phyloP scores from a whole-genome alignment of 2,113 vertebrate genomes.

The Chloebia gouldiae region DNA sequence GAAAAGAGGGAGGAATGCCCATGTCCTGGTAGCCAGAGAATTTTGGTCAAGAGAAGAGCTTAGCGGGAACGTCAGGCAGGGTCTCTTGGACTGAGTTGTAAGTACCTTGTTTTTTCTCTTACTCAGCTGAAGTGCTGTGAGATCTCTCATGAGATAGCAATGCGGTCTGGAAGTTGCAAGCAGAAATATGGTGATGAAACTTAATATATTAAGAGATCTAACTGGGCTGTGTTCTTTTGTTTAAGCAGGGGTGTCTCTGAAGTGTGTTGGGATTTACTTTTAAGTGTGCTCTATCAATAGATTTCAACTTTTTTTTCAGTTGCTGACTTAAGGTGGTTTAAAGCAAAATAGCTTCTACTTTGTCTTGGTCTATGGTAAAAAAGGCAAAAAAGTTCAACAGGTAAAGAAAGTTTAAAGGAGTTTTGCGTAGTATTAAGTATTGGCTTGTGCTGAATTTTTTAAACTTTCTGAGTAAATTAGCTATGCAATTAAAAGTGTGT shows the following conservation, averaged over 20 bases:
- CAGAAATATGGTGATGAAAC: not conserved
- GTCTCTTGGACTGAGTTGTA: conserved; percentile 70
- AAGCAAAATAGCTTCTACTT: not conserved
- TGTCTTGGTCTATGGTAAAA: not conserved
- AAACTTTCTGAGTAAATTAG: not conserved
- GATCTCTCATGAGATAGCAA: not conserved
- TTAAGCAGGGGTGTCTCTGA: not conserved
- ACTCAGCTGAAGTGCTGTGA: not conserved
- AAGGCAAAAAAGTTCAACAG: not conserved
- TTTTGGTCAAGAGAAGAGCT: conserved; percentile 54
- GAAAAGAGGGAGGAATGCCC: conserved; percentile 39
- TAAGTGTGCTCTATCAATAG: not conserved
- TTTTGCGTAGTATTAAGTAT: not conserved
- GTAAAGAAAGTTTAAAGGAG: not conserved
- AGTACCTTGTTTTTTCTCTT: conserved; percentile 62
- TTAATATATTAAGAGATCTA: not conserved
- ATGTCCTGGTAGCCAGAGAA: conserved; percentile 28
- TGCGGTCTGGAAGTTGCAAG: not conserved
- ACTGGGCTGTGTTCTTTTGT: not conserved
- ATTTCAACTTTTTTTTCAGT: not conserved
- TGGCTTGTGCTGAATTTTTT: not conserved
- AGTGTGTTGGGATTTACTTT: not conserved
- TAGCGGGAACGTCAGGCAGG: conserved; percentile 53
- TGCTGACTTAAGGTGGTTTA: not conserved
- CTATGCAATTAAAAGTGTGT: not conserved